A percentile compares a stretch with the other conserved stretches of the same genome.
phyloP scores from a whole-genome alignment of 2,113 vertebrate genomes.

The Gadus macrocephalus region DNA sequence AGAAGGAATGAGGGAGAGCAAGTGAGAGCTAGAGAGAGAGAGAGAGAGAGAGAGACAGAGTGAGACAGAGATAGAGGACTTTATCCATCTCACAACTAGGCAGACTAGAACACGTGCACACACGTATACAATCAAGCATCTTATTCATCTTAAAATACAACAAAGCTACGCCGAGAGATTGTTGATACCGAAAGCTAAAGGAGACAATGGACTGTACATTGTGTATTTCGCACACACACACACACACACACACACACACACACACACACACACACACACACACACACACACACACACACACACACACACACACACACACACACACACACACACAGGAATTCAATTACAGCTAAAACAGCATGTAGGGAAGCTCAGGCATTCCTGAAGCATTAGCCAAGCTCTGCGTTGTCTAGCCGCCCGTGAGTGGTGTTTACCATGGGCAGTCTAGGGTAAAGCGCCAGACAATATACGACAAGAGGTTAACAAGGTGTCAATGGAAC shows the following conservation, averaged over 20 bases:
- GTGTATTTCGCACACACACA: background rate
- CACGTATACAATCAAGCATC: no score
- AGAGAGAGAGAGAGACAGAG: constrained; percentile 14
- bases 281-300: constrained; percentile 11
- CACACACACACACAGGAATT: background rate
- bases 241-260: background rate
- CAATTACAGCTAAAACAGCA: constrained; percentile 5
- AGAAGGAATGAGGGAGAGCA: constrained; percentile 72
- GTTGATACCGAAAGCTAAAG: no score
- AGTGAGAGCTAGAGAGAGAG: constrained; percentile 8
- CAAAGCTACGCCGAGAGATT: no score
- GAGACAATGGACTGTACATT: no score
- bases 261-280: constrained; percentile 1
- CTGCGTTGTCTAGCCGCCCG: constrained; percentile 20
- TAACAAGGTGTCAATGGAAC: no score
- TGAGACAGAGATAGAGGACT: constrained; percentile 1
- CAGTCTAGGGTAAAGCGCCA: background rate
- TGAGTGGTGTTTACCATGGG: constrained; percentile 12
- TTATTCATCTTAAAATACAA: no score
- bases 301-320: constrained; percentile 1
- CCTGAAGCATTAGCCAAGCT: constrained; percentile 16
- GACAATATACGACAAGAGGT: background rate
- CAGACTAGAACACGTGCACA: no score
- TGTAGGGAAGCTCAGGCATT: constrained; percentile 18
- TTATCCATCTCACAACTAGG: no score